phyloP scores from a whole-genome alignment of 2,113 vertebrate genomes.

The Pachycephala philippinensis region DNA sequence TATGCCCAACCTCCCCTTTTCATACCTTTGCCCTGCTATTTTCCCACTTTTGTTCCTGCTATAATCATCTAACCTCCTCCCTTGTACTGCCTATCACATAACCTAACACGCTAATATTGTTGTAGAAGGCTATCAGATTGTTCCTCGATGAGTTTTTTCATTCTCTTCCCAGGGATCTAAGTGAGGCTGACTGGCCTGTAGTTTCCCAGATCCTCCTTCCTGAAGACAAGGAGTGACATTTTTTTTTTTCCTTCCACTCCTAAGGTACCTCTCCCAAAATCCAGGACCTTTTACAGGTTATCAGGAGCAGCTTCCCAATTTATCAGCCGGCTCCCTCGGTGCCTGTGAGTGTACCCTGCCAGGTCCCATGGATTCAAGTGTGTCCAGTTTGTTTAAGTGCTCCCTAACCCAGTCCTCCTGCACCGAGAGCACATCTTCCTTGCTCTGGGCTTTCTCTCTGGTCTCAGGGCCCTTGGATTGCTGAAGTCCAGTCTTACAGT shows the following conservation, averaged over 20 bases:
- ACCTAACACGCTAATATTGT: neutral
- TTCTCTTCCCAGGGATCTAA: neutral
- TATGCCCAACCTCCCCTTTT: neutral
- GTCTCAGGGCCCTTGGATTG: neutral
- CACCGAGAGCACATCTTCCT: rapidly evolving
- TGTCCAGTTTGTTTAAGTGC: neutral
- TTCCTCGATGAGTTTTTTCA: neutral
- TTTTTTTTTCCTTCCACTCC: neutral
- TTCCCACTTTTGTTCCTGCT: neutral
- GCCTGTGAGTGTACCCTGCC: neutral
- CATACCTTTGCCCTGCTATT: neutral
- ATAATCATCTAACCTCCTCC: neutral
- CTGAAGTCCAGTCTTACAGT: neutral
- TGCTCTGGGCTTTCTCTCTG: neutral
- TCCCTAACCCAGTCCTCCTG: neutral
- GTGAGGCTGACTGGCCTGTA: neutral
- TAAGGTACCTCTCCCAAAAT: neutral
- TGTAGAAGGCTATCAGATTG: neutral
- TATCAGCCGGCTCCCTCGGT: neutral
- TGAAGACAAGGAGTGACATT: neutral
- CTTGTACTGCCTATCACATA: neutral
- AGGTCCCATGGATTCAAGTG: neutral
- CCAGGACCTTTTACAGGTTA: neutral
- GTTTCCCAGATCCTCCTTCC: neutral
- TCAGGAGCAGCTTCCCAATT: neutral